A percentile compares a stretch with the other conserved stretches of the same genome.
phyloP scores from a whole-genome alignment of 1,140 invertebrate species.

The Apis mellifera region Amel_HAv3.1 CM009934.2:4795001-4795500 shows the following conservation, averaged over 20 bases:
- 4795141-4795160: slow-evolving; percentile 10
- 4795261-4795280: slow-evolving; percentile 1
- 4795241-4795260: background rate
- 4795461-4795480: slow-evolving; percentile 95
- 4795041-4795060: slow-evolving; percentile 90
- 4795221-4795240: background rate
- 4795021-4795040: slow-evolving; percentile 91
- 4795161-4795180: slow-evolving; percentile 6
- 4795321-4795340: slow-evolving; percentile 7
- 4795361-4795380: slow-evolving; percentile 86
- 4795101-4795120: background rate
- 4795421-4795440: slow-evolving; percentile 98
- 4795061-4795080: slow-evolving; percentile 86
- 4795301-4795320: slow-evolving; percentile 14
- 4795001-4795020: slow-evolving; percentile 87
- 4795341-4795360: slow-evolving; percentile 68
- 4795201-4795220: background rate
- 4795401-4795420: slow-evolving; percentile 93
- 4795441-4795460: slow-evolving; percentile 95
- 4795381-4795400: slow-evolving; percentile 91
- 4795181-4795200: background rate
- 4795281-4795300: slow-evolving; percentile 2
- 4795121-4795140: background rate
- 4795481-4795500: slow-evolving; percentile 93
- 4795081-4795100: slow-evolving; percentile 81